phyloP scores from a whole-genome alignment of 2,797 vertebrate genomes.

The Hemitrygon akajei region DNA sequence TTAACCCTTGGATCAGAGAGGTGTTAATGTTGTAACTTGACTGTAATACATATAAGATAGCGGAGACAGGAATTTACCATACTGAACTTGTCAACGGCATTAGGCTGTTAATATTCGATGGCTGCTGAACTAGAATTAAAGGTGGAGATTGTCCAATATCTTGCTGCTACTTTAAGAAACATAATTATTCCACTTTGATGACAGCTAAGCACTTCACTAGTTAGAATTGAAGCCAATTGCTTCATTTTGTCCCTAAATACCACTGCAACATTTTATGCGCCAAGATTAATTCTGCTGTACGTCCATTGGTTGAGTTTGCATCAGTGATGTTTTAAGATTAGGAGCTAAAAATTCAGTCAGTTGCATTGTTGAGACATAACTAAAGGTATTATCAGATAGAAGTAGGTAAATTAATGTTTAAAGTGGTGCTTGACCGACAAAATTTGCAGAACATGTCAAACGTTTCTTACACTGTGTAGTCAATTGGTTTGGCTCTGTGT shows the following conservation, averaged over 20 bases:
- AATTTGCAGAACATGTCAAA: background rate
- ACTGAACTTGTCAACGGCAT: background rate
- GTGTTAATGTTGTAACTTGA: background rate
- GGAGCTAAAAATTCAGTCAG: background rate
- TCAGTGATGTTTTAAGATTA: too few species aligned
- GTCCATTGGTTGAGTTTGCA: background rate
- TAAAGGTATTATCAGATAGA: background rate
- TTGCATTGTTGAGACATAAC: background rate
- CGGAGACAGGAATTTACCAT: background rate
- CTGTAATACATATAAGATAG: background rate
- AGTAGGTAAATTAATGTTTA: background rate
- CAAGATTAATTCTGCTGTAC: background rate
- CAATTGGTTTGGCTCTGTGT: background rate
- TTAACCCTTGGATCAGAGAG: background rate
- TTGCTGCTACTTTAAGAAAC: background rate
- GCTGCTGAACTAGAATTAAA: background rate
- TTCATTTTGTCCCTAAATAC: background rate
- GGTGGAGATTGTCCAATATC: background rate
- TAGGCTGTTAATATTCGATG: background rate
- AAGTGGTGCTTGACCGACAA: background rate
- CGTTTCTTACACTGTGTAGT: background rate
- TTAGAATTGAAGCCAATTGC: background rate
- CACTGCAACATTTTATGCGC: background rate
- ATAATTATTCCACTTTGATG: background rate
- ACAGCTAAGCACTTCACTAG: background rate